A percentile compares a stretch with the other conserved stretches of the same genome.
Conservation (phyloP, 2,113 vertebrate genomes). For the Ardeotis arabs region DNA sequence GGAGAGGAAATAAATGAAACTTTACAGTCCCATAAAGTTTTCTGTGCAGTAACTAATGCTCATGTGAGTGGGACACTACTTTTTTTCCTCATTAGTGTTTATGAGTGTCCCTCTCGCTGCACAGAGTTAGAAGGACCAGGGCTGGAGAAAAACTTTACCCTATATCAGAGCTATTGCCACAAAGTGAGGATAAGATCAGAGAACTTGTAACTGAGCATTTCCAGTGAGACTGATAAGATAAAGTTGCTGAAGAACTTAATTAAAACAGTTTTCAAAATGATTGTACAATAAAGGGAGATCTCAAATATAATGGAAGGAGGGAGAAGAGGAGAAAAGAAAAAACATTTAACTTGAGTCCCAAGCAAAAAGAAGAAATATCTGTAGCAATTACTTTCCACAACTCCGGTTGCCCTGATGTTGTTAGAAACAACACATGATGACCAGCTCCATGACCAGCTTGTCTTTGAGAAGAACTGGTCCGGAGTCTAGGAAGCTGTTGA, state of each 20-base stretch:
- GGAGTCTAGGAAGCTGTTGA: background rate
- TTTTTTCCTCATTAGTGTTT: background rate
- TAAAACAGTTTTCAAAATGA: background rate
- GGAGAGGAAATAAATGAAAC: background rate
- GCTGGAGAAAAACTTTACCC: background rate
- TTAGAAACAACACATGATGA: background rate
- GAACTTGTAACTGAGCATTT: background rate
- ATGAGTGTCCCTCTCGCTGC: background rate
- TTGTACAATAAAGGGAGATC: background rate
- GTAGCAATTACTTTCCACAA: background rate
- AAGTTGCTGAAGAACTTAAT: background rate
- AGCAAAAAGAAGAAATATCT: background rate
- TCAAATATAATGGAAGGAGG: background rate
- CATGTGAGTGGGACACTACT: background rate
- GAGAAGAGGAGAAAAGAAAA: no score
- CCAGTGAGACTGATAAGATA: background rate
- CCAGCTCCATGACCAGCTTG: background rate
- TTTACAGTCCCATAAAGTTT: background rate
- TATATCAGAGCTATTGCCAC: background rate
- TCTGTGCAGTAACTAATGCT: background rate
- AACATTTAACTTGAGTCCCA: background rate
- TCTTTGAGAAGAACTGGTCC: background rate
- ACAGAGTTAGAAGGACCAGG: background rate
- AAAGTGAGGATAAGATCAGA: background rate
- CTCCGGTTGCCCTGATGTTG: background rate